Evolutionary conservation across 2,888 invertebrate species (phyloP), one percentile per base, ranked within the genome.

Genomic region (Cosmopolites sordidus): DNA sequence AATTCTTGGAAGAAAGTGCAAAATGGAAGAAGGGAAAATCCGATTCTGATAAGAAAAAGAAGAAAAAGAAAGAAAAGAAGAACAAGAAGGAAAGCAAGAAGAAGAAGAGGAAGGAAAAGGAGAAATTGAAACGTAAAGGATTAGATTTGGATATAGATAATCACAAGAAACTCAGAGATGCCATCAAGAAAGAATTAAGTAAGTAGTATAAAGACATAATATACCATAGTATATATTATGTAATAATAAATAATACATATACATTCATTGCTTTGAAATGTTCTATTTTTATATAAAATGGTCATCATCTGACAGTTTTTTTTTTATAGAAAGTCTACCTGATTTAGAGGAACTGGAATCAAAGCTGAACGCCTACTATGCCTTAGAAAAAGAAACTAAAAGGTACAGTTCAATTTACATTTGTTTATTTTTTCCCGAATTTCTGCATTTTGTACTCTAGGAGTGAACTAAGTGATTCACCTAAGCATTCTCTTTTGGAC

Each of bases 1-100:
- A 86, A 72, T 87, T 91, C 72, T 76, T 92, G 51, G 89, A 88
- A 66, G 90, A 91, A 65, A 88, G 89, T 0, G 84, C 85, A 22
- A 85, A 87, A 66, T 90, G 88, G 78, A 87, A 87, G 68, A 84
- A 84, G 67, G 80, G 81, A 66, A 84, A 82, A 72, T 79, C 29
- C 2, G 66, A 79, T 74, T 81, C 86, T 64, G 84, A 84, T 63
- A 83, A 83, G 64, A 83, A 83, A 68, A 78, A 78, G 65, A 77
- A 76, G 67, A 77, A 77, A 64, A 76, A 77, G 63, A 74, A 76
- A 61, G 75, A 75, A 38, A 79, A 78, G 67, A 78, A 77, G 61
- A 69, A 82, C 73, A 87, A 87, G 73, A 86, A 87, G 72, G 85
- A 85, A 70, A 83, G 84, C 48, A 84, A 86, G 68, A 82, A 86